These are phyloP conservation scores for Channa striata DNA, from an alignment of 2,797 vertebrate genomes.

Conservation along the genomic window DNA sequence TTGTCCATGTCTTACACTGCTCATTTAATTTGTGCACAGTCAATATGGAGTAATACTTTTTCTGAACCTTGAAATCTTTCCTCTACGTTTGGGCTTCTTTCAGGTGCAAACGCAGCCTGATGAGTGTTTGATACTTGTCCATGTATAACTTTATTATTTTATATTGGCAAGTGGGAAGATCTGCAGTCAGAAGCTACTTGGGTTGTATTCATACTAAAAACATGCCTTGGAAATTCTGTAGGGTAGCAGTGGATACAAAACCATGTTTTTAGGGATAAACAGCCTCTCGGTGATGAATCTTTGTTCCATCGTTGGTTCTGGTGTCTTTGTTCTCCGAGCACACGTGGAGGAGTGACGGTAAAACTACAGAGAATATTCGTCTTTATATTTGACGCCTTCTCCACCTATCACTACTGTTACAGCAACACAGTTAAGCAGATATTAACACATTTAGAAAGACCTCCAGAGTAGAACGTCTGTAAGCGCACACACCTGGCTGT, in stretches of 20 bases:
- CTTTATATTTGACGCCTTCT: conserved; percentile 60
- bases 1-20: too few species aligned
- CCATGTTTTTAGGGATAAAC: conserved; percentile 24
- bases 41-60: too few species aligned
- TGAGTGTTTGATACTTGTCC: conserved; percentile 2
- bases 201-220: conserved; percentile 38
- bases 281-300: conserved; percentile 19
- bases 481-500: conserved; percentile 25
- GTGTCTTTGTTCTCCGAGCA: conserved; percentile 23
- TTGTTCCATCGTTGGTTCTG: conserved; percentile 11
- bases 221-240: conserved; percentile 56
- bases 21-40: too few species aligned
- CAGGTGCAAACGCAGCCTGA: neutral
- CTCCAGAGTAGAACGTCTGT: conserved; percentile 37
- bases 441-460: conserved; percentile 71
- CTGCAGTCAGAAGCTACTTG: conserved; percentile 36
- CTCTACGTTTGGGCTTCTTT: too few species aligned
- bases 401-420: conserved; percentile 76
- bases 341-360: conserved; percentile 55
- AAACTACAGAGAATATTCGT: conserved; percentile 69
- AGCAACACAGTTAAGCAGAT: conserved; percentile 77
- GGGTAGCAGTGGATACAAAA: conserved; percentile 22
- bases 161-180: conserved; percentile 17
- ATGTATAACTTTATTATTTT: neutral
- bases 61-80: too few species aligned